These are phyloP conservation scores for Pao palembangensis DNA, from an alignment of 2,113 vertebrate genomes.

Conservation along the genomic window DNA sequence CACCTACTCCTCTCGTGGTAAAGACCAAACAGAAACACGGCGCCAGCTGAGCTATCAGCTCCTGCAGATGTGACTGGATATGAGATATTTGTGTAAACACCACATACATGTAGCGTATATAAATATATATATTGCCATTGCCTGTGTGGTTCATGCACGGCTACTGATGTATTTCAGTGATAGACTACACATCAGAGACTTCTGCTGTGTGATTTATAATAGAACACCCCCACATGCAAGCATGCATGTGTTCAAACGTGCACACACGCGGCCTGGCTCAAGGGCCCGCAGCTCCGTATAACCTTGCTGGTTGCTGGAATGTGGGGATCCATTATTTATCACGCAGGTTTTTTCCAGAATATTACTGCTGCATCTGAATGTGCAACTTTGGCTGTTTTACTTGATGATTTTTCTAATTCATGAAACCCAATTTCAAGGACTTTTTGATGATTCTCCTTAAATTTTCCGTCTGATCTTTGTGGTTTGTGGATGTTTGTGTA, in stretches of 20 bases:
- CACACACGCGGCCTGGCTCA: not conserved
- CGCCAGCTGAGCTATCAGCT: constrained; percentile 48
- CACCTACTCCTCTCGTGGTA: constrained; percentile 47
- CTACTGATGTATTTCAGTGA: constrained; percentile 62
- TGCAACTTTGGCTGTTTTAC: constrained; percentile 21
- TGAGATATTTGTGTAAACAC: constrained; percentile 69
- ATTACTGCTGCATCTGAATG: constrained; percentile 43
- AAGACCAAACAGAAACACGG: constrained; percentile 49
- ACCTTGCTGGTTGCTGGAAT: constrained; percentile 58
- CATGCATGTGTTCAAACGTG: not conserved
- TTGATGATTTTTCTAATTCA: no score
- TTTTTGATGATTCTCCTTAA: no score
- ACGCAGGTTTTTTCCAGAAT: constrained; percentile 62
- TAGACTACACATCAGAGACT: constrained; percentile 63
- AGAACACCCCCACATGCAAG: constrained; percentile 21
- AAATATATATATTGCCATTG: constrained; percentile 61
- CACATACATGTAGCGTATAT: constrained; percentile 57
- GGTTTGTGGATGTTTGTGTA: no score
- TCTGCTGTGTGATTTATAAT: constrained; percentile 46
- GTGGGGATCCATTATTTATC: constrained; percentile 71
- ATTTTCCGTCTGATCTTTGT: no score
- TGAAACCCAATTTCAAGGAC: no score
- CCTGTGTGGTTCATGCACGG: constrained; percentile 55
- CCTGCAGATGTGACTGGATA: constrained; percentile 59
- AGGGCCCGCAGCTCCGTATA: constrained; percentile 60